phyloP scores from a whole-genome alignment of 2,888 invertebrate species.

The Rhagium mordax region DNA sequence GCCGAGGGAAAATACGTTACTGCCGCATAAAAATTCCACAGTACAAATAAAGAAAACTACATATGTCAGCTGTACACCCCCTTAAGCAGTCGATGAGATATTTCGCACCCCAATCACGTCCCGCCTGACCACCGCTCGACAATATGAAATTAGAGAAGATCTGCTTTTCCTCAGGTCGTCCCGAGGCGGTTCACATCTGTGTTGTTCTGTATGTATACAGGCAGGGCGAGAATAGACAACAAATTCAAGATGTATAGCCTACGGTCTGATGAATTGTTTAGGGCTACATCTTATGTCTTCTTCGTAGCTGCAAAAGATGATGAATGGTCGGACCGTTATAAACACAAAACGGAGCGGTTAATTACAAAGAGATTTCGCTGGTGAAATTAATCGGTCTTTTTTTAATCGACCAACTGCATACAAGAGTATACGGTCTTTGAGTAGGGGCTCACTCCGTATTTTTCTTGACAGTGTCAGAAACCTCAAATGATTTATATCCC shows the following conservation, averaged over 20 bases:
- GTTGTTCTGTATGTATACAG: slow-evolving; percentile 1
- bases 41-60: slow-evolving; percentile 44
- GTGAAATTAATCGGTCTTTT: slow-evolving; percentile 22
- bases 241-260: slow-evolving; percentile 16
- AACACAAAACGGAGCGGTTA: slow-evolving; percentile 23
- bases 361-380: slow-evolving; percentile 25
- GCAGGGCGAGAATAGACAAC: slow-evolving; percentile 20
- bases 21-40: slow-evolving; percentile 18
- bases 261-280: slow-evolving; percentile 37
- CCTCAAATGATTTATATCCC: no score
- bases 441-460: no score
- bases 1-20: not conserved
- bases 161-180: slow-evolving; percentile 44
- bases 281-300: slow-evolving; percentile 31
- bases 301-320: slow-evolving; percentile 32
- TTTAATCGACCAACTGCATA: not conserved
- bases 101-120: slow-evolving; percentile 53
- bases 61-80: slow-evolving; percentile 50
- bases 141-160: slow-evolving; percentile 56
- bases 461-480: no score
- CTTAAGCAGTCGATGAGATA: slow-evolving; percentile 44
- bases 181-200: slow-evolving; percentile 18
- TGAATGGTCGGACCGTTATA: slow-evolving; percentile 24
- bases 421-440: no score
- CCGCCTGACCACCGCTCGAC: slow-evolving; percentile 49